Evolutionary conservation across 2,888 invertebrate genomes (phyloP), one percentile per base, ranked within the genome.

Genomic region (Lasius platythorax): DNA sequence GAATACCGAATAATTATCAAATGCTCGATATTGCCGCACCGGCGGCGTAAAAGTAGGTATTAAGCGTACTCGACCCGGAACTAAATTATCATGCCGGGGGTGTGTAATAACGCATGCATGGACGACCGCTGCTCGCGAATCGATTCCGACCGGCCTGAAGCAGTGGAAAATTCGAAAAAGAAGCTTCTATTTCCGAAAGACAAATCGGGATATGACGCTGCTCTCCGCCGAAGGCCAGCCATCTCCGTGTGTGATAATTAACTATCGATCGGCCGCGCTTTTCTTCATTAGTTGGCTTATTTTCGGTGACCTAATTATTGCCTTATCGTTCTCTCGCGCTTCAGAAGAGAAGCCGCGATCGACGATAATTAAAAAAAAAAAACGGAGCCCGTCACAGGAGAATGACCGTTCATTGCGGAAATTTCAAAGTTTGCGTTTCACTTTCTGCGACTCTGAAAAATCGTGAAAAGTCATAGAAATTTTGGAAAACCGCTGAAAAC

Each of bases 1-100:
- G 85, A 85, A 87, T 86, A 83, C 67, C 87, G 89, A 90, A 89
- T 90, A 90, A 90, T 90, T 88, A 90, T 90, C 86, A 85, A 89
- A 87, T 87, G 86, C 87, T 88, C 89, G 83, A 70, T 81, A 23
- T 23, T 23, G 82, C 70, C 70, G 37, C 64, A 72, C 78, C 82
- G 68, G 73, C 67, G 18, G 83, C 76, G 2, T n/a, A 85, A 87
- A 89, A 87, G 78, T 78, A 68, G 87, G 88, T 89, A 89, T 86
- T 84, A 68, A 63, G 66, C 83, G 70, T 81, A 53, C 75, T 83
- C 63, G 85, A 9, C 30, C 85, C 64, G 73, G 83, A 85, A 89
- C 89, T 83, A 76, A 88, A 89, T 89, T 89, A 89, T 63, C 82
- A 83, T 78, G 74, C 58, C 76, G 68, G 53, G 43, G 43, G 68